These are phyloP conservation scores for Carassius carassius DNA, from an alignment of 2,113 vertebrate species.

Conservation along the genomic window DNA sequence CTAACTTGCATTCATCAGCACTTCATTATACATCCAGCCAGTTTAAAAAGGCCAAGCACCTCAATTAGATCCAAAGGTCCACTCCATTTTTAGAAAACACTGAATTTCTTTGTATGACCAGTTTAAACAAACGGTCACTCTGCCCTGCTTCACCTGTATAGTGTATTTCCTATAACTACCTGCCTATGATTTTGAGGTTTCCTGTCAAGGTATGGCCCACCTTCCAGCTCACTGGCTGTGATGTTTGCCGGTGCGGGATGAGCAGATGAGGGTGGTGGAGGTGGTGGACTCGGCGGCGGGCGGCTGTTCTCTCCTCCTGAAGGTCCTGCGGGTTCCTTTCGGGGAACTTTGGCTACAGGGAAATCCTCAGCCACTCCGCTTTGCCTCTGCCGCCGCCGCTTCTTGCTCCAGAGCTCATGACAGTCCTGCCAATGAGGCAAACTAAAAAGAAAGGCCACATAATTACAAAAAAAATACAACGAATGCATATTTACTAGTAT, in stretches of 20 bases:
- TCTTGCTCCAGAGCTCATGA: slow-evolving; percentile 98
- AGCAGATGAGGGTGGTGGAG: slow-evolving; percentile 72
- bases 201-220: slow-evolving; percentile 49
- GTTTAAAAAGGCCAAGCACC: background rate
- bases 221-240: slow-evolving; percentile 70
- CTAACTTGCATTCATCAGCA: background rate
- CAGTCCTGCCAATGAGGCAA: slow-evolving; percentile 97
- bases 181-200: background rate
- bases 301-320: slow-evolving; percentile 84
- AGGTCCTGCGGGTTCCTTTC: slow-evolving; percentile 85
- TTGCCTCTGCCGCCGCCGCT: slow-evolving; percentile 89
- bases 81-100: background rate
- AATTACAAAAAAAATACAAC: no score
- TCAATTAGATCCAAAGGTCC: background rate
- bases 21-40: background rate
- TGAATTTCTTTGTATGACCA: background rate
- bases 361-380: slow-evolving; percentile 87
- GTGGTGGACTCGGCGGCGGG: slow-evolving; percentile 83
- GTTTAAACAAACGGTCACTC: background rate
- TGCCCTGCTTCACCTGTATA: background rate
- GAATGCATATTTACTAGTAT: background rate
- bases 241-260: slow-evolving; percentile 61
- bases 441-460: slow-evolving; percentile 64
- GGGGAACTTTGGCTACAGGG: slow-evolving; percentile 85
- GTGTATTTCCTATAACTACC: background rate